Percentiles rank a stretch among this genome's conserved stretches.
Evolutionary conservation across 1,140 invertebrate genomes (phyloP).

Genomic region (Drosophila asahinai): DNA sequence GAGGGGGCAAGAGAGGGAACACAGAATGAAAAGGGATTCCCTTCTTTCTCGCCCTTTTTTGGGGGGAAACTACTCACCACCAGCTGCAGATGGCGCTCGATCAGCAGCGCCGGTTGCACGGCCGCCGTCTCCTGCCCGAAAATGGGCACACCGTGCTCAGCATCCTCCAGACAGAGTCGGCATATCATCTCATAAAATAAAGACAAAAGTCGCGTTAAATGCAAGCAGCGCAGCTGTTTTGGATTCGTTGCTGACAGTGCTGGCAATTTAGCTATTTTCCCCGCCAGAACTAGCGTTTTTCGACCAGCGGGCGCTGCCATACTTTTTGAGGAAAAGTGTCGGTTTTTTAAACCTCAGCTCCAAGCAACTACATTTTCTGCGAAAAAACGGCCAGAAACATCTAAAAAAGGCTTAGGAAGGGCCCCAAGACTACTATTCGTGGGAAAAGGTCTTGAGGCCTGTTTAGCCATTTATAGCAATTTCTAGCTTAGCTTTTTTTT

Average conservation of each 20-base stretch:
- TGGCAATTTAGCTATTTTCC: no score
- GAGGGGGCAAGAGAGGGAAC: background rate
- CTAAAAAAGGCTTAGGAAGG: no score
- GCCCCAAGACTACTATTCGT: no score
- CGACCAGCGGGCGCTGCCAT: no score
- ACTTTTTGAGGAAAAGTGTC: no score
- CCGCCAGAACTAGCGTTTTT: no score
- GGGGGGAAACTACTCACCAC: slow-evolving; percentile 29
- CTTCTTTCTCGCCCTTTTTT: background rate
- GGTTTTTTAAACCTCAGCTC: no score
- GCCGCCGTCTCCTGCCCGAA: slow-evolving; percentile 18
- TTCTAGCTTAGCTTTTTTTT: no score
- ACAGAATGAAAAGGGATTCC: slow-evolving; percentile 1
- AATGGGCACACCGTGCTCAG: slow-evolving; percentile 90
- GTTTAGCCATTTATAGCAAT: no score
- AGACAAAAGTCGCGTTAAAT: slow-evolving; percentile 39
- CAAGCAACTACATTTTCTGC: no score
- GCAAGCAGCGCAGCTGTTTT: slow-evolving; percentile 47
- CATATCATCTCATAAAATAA: slow-evolving; percentile 47
- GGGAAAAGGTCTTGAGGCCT: no score
- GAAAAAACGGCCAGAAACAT: no score
- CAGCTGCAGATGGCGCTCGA: slow-evolving; percentile 46
- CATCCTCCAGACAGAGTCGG: slow-evolving; percentile 92
- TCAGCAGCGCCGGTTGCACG: slow-evolving; percentile 21
- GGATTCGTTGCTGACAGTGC: slow-evolving; percentile 2